A percentile compares a stretch with the other conserved stretches of the same genome.
These are phyloP conservation scores for Pyrochroa serraticornis DNA, from an alignment of 2,888 invertebrate genomes.

Conservation along the genomic window DNA sequence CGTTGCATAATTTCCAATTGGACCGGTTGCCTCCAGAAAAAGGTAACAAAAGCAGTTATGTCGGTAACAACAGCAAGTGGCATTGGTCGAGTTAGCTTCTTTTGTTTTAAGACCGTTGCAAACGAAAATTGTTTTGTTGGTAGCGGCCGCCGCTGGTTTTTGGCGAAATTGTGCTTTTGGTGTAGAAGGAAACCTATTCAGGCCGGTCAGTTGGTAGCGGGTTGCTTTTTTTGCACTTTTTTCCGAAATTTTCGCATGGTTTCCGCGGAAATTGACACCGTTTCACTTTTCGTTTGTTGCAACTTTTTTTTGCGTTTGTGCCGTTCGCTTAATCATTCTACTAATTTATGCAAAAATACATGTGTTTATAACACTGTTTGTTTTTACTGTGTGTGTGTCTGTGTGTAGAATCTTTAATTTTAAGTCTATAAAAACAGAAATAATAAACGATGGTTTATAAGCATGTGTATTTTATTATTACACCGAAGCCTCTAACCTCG, in stretches of 20 bases:
- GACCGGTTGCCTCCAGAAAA: conserved; percentile 40
- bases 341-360: conserved; percentile 14
- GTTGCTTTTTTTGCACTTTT: background rate
- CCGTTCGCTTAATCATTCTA: background rate
- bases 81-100: conserved; percentile 38
- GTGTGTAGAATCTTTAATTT: conserved; percentile 11
- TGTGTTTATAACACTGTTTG: conserved; percentile 20
- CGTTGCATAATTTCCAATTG: conserved; percentile 59
- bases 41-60: conserved; percentile 42
- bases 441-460: conserved; percentile 36
- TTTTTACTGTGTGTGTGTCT: conserved; percentile 11
- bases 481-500: conserved; percentile 3
- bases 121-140: too few species aligned
- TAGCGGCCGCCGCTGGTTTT: background rate
- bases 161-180: background rate
- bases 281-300: background rate
- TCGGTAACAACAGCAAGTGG: conserved; percentile 38
- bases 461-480: conserved; percentile 48
- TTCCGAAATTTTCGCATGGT: conserved; percentile 5
- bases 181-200: background rate
- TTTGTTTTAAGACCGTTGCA: background rate
- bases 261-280: conserved; percentile 4
- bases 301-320: too few species aligned
- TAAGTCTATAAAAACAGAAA: conserved; percentile 15
- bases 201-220: too few species aligned